Base-by-base conservation (phyloP, 1,140 invertebrate species). In the Cataglyphis hispanica region DNA sequence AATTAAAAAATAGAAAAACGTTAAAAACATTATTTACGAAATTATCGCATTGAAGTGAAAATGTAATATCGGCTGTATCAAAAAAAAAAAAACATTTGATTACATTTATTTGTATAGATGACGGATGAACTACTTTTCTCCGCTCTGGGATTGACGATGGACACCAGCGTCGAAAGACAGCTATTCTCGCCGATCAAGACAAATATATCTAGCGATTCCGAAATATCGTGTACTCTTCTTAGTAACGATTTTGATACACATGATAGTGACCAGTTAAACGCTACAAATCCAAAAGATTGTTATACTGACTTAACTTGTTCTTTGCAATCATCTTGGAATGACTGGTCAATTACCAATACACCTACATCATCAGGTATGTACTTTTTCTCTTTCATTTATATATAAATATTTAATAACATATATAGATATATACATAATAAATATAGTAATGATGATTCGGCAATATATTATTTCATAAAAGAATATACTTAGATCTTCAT, bases 101-200 rank as follows among this genome's bases (percentile, higher is more conserved):
- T 22, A 27, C 25, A 27, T 50, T 31, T 34, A 75, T 58, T 76
- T 46, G 13, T 87, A 5, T 84, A 95, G 92, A 95, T 95, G 93
- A 92, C 93, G 66, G 94, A 95, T 70, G 94, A 95, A 77, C 84
- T 95, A 76, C 77, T 95, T 16, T 94, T 95, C 84, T 95, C 95
- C 53, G 93, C 93, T 0, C 66, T 95, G 63, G 94, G 94, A 11
- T 64, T 95, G 43, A 92, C 92, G 11, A 92, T 87, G 77, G 93
- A 94, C 70, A 77, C 89, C 1, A 67, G 85, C 34, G 69, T 87
- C n/a, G 90, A 85, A 40, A 87, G 78, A 53, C 85, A 91, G 16
- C 83, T 93, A 78, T 89, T 92, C 31, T 86, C 93, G 19, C 60
- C 89, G 1, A 88, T 75, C 11, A 27, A 85, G 4, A 84, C 84